Base-by-base conservation (phyloP, 2,113 vertebrate genomes). In the Proteles cristata region DNA sequence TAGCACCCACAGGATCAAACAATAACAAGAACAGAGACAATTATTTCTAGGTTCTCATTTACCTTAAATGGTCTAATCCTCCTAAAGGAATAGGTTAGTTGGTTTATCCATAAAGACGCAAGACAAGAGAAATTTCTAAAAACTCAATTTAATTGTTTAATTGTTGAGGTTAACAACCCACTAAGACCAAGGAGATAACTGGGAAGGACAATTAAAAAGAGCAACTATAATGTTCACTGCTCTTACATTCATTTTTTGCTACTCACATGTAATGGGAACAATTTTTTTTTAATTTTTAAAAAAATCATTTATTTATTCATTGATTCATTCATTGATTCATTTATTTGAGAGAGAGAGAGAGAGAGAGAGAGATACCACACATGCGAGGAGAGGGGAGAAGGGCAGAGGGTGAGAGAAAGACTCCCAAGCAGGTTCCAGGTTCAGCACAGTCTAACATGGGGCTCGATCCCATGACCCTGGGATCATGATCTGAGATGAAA, bases 61-160 rank as follows among this genome's bases (percentile, higher is more conserved):
- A 96, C 53, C 15, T 66, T 66, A 91, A 31, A 93, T 14, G 11
- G 65, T 61, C 66, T 17, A 89, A 94, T 82, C 25, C 14, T 80
- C 53, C 25, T 83, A 85, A 95, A 95, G 80, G 81, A 39, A 90
- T 85, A 84, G 25, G 65, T 33, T 86, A 74, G 31, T 50, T 94
- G 73, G 39, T 11, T 95, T n/a, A 81, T 33, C 61, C 31, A 96
- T 68, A 69, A 93, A 74, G 66, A 87, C 7, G 53, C 1, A 23
- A 86, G 50, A 33, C 63, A 94, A 88, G n/a, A 94, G 50, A 89
- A 90, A 90, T 88, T 87, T 84, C 91, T 87, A 45, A 94, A 97
- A 94, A 85, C 35, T 90, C 48, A 63, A 53, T 76, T 77, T 85
- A 85, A 87, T 83, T 92, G 21, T 23, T 61, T 61, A 61, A 61